Conservation (phyloP, 2,113 vertebrate genomes). For the Cichladusa arquata region DNA sequence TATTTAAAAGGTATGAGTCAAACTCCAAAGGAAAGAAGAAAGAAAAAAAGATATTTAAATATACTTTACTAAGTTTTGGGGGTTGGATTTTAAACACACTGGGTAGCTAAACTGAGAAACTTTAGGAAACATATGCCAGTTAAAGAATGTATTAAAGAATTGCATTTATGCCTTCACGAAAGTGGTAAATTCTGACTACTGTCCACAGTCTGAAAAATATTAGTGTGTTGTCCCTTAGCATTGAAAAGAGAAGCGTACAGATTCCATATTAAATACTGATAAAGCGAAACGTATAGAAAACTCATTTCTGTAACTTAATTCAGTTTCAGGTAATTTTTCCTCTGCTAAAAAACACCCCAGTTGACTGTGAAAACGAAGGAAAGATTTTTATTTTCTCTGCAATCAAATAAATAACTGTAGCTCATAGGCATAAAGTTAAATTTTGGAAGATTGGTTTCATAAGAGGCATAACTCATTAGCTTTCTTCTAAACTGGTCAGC, state of each 20-base stretch:
- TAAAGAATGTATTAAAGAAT: background rate
- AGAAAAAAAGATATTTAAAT: background rate
- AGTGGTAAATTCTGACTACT: background rate
- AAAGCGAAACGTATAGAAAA: background rate
- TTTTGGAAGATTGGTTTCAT: background rate
- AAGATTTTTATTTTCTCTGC: background rate
- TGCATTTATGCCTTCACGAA: background rate
- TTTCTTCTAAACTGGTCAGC: background rate
- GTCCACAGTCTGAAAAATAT: background rate
- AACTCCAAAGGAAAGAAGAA: background rate
- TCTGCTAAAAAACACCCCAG: background rate
- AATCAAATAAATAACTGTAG: background rate
- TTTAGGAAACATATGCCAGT: background rate
- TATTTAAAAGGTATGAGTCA: background rate
- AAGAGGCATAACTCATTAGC: background rate
- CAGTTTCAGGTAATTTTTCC: background rate
- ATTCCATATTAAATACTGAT: background rate
- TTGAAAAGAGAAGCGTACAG: background rate
- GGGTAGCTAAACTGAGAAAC: background rate
- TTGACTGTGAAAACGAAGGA: background rate
- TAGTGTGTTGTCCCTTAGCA: background rate
- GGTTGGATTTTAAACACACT: background rate
- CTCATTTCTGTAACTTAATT: background rate
- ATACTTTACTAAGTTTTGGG: background rate
- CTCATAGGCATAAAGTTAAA: background rate